Conservation (phyloP, 1,140 invertebrate genomes). For the Metaphire vulgaris region DNA sequence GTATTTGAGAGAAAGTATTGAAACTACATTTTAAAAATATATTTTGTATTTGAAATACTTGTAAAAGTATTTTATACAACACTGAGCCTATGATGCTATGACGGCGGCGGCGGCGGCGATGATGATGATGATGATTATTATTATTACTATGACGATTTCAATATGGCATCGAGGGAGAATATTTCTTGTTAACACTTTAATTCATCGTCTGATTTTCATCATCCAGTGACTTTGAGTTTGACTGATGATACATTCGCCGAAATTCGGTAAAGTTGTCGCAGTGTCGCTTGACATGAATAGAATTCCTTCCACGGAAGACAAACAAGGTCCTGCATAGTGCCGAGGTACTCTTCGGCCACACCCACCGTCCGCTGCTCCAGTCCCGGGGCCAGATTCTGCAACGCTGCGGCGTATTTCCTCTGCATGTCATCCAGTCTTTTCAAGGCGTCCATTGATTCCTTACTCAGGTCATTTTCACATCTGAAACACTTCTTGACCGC, state of each 20-base stretch:
- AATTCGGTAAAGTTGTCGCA: constrained; percentile 61
- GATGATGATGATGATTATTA: no score
- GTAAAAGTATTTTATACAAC: no score
- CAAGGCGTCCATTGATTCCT: constrained; percentile 40
- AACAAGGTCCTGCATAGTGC: constrained; percentile 65
- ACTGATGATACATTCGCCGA: constrained; percentile 32
- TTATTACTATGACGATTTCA: no score
- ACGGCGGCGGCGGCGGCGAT: no score
- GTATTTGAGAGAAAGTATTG: no score
- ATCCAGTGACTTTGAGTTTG: no score
- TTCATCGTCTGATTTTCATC: no score
- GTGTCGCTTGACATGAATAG: constrained; percentile 71
- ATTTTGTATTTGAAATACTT: no score
- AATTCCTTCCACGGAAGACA: constrained; percentile 72
- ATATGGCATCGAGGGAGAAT: no score
- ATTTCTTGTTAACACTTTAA: no score
- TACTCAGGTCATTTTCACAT: constrained; percentile 39
- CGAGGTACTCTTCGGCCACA: constrained; percentile 59
- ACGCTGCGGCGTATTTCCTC: constrained; percentile 64
- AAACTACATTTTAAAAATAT: no score
- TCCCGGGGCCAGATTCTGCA: constrained; percentile 54
- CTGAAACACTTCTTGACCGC: constrained; percentile 56
- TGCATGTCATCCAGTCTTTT: constrained; percentile 34
- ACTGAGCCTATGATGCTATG: no score
- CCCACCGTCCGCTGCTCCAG: constrained; percentile 28